These are phyloP conservation scores for Aphaenogaster rudis DNA, from an alignment of 1,140 invertebrate species.

Conservation along the genomic window DNA sequence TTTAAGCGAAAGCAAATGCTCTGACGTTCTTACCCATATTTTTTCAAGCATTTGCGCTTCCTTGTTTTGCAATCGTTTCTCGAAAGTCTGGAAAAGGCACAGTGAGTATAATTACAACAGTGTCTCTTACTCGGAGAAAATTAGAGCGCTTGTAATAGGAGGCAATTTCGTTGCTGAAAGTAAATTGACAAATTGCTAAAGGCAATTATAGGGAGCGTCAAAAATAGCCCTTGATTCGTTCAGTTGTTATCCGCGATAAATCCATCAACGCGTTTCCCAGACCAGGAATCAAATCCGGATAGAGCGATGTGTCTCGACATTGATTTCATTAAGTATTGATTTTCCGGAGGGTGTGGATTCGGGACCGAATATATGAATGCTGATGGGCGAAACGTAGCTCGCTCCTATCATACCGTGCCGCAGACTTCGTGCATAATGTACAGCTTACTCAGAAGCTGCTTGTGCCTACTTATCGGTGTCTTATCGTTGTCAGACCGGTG, in stretches of 20 bases:
- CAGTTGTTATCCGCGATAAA: conserved; percentile 54
- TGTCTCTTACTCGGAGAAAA: not conserved
- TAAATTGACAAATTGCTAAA: conserved; percentile 28
- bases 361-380: conserved; percentile 84
- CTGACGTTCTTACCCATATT: conserved; percentile 6
- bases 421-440: conserved; percentile 47
- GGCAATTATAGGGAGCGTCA: conserved; percentile 8
- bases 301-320: conserved; percentile 81
- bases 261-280: conserved; percentile 64
- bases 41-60: conserved; percentile 28
- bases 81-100: not conserved
- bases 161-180: not conserved
- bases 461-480: conserved; percentile 28
- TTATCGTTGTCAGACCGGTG: not conserved
- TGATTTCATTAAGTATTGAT: conserved; percentile 86
- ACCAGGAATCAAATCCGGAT: conserved; percentile 76
- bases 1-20: not conserved
- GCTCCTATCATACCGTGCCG: conserved; percentile 35
- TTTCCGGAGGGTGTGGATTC: conserved; percentile 80
- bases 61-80: conserved; percentile 12
- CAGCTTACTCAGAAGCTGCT: conserved; percentile 24
- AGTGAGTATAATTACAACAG: not conserved
- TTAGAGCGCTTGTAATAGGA: not conserved
- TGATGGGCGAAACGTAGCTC: conserved; percentile 72
- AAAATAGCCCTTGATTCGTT: conserved; percentile 26